Conservation (phyloP, 2,888 invertebrate genomes). For the Lithosia quadra region DNA sequence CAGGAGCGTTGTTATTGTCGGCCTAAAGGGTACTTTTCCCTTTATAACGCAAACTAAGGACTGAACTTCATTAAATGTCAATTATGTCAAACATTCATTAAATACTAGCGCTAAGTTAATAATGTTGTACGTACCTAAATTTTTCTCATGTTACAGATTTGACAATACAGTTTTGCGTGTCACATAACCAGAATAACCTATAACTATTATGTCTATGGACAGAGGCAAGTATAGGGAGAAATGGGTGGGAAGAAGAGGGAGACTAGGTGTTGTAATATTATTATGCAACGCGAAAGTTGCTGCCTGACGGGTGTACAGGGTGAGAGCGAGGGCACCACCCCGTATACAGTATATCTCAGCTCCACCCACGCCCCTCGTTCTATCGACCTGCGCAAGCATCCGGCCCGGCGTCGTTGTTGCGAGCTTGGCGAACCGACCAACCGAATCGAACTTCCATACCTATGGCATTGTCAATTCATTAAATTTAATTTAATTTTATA, state of each 20-base stretch:
- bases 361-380: slow-evolving; percentile 80
- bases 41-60: no score
- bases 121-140: no score
- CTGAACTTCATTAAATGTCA: no score
- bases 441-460: slow-evolving; percentile 64
- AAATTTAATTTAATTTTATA: slow-evolving; percentile 57
- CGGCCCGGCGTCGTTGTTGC: slow-evolving; percentile 59
- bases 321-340: slow-evolving; percentile 84
- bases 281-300: slow-evolving; percentile 75
- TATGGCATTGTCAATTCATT: slow-evolving; percentile 49
- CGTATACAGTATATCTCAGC: slow-evolving; percentile 71
- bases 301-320: slow-evolving; percentile 66
- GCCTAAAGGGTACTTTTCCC: no score
- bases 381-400: slow-evolving; percentile 85
- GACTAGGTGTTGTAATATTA: slow-evolving; percentile 65
- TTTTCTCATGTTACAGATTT: background rate
- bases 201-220: background rate
- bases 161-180: background rate
- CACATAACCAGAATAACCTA: background rate
- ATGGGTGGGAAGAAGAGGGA: slow-evolving; percentile 30
- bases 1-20: no score
- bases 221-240: slow-evolving; percentile 8
- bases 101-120: no score
- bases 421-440: slow-evolving; percentile 65
- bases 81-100: no score